Evolutionary conservation across 2,888 invertebrate genomes (phyloP).

Genomic region (Chirona hameri): DNA sequence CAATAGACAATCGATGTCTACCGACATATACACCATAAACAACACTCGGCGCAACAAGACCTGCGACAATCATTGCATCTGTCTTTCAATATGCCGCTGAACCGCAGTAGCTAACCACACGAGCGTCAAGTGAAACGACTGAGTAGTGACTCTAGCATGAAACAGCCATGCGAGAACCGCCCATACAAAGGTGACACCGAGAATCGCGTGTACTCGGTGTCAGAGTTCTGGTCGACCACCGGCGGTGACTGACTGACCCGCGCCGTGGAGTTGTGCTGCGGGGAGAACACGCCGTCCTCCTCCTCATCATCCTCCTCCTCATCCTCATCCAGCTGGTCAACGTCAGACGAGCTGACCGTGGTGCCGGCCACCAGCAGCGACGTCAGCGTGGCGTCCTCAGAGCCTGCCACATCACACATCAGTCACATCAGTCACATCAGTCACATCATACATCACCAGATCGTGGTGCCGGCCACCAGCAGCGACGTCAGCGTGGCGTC

Average conservation of each 20-base stretch:
- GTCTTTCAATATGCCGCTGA: too few species aligned
- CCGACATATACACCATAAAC: too few species aligned
- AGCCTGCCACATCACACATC: not conserved
- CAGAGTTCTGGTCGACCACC: not conserved
- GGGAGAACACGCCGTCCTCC: not conserved
- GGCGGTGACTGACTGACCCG: not conserved
- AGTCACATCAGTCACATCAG: not conserved
- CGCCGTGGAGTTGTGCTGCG: slow-evolving; percentile 6
- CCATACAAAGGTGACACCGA: too few species aligned
- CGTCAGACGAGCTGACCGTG: slow-evolving; percentile 46
- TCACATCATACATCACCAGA: not conserved
- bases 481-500: not conserved
- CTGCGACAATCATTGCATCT: too few species aligned
- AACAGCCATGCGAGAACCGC: too few species aligned
- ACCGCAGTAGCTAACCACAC: too few species aligned
- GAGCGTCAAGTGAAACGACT: too few species aligned
- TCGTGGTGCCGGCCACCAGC: not conserved
- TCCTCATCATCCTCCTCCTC: slow-evolving; percentile 27
- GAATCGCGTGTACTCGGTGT: too few species aligned
- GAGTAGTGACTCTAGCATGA: too few species aligned
- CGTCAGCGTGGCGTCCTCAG: slow-evolving; percentile 40
- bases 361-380: slow-evolving; percentile 53
- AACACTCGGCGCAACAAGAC: too few species aligned
- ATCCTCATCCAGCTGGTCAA: slow-evolving; percentile 43
- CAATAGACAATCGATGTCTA: too few species aligned